Base-by-base conservation (phyloP, 64 coral and sea anemone species). In the Platygyra sinensis region DNA sequence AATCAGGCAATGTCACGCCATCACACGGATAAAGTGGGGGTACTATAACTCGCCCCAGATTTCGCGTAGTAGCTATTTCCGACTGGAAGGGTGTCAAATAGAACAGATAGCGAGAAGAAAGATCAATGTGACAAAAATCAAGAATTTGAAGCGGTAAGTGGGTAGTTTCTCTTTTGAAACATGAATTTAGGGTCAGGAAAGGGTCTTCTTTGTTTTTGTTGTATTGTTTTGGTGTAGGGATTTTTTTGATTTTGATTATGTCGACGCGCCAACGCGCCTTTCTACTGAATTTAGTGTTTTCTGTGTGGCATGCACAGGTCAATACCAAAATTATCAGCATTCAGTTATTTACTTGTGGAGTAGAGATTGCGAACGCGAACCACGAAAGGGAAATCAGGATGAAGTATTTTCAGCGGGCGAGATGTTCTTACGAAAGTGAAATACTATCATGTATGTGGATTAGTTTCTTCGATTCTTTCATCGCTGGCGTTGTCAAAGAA, bases 121-220 rank as follows among this genome's bases (percentile, higher is more conserved):
- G 22, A 54, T 46, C 42, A 46, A 46, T 78, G 76, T 54, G 54
- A n/a, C 22, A 20, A 78, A 78, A 78, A 19, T 38, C 39, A 78
- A 25, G 76, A 78, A 49, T 78, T 54, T 25, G 39, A 78, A 78
- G 52, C 42, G 76, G 76, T 78, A 54, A 54, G 76, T 78, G 54
- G 54, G 54, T 57, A 57, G 10, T 78, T 78, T 78, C 39, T 20
- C 39, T 52, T 54, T 25, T 78, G 76, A 24, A 8, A 25, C 28
- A 78, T 78, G 17, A 1, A 25, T 9, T 50, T 25, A n/a, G 8
- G 3, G 52, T 25, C 2, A 12, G 18, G 22, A 11, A 19, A 25
- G 42, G 1, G 17, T 54, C 10, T 27, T 25, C 17, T 10, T 54
- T 57, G 54, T 11, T 10, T 54, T 52, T 13, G 10, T 57, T 54